Evolutionary conservation across 2,888 invertebrate species (phyloP).

Genomic region (Cloeon dipterum): DNA sequence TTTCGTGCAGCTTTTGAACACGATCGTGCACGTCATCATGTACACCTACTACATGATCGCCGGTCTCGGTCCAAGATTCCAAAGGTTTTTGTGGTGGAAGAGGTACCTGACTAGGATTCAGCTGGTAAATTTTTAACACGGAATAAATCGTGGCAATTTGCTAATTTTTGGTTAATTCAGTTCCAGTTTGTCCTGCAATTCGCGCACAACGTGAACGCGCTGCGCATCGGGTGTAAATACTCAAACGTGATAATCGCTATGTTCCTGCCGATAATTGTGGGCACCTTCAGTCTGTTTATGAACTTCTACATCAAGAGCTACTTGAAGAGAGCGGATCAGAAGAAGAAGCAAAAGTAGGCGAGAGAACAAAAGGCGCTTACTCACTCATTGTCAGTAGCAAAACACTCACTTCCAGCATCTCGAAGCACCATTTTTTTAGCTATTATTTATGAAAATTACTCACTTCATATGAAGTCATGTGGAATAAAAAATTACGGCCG

Average conservation of each 20-base stretch:
- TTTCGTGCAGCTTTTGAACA: slow-evolving; percentile 4
- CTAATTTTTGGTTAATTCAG: slow-evolving; percentile 4
- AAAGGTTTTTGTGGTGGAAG: slow-evolving; percentile 6
- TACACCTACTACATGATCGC: slow-evolving; percentile 7
- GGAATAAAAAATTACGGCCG: too few species aligned
- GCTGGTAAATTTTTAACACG: slow-evolving; percentile 4
- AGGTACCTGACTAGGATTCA: slow-evolving; percentile 6
- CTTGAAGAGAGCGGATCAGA: background rate
- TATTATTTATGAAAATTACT: too few species aligned
- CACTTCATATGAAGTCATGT: too few species aligned
- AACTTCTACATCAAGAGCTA: slow-evolving; percentile 9
- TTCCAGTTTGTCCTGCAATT: slow-evolving; percentile 7
- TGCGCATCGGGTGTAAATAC: slow-evolving; percentile 5
- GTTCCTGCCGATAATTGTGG: slow-evolving; percentile 6
- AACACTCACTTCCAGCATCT: too few species aligned
- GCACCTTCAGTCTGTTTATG: slow-evolving; percentile 7
- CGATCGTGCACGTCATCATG: slow-evolving; percentile 6
- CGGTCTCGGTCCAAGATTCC: slow-evolving; percentile 5
- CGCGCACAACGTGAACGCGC: slow-evolving; percentile 5
- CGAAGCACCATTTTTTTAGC: too few species aligned
- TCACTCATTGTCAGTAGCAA: slow-evolving; percentile 8
- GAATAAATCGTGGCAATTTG: background rate
- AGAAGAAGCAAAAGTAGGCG: slow-evolving; percentile 7
- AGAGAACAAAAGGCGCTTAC: too few species aligned
- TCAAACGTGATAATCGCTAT: slow-evolving; percentile 5